Evolutionary conservation across 2,797 vertebrate species (phyloP).

Genomic region (Gallinago solitaria): DNA sequence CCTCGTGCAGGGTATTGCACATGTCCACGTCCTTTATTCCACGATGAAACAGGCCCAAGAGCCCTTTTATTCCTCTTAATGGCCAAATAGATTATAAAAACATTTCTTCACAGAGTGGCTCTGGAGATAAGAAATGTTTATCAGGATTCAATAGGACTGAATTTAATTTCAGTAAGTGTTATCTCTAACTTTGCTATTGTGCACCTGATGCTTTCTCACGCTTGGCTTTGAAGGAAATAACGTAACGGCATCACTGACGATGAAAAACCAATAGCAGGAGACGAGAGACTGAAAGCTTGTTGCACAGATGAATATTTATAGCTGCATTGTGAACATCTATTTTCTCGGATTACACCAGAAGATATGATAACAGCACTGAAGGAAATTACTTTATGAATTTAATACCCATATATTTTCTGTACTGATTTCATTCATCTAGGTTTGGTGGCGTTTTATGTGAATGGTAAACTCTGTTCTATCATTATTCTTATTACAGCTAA

Average conservation of each 20-base stretch:
- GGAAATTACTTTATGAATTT: slow-evolving; percentile 53
- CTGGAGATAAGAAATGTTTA: slow-evolving; percentile 39
- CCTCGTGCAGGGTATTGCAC: background rate
- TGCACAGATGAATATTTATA: slow-evolving; percentile 28
- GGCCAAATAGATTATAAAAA: slow-evolving; percentile 40
- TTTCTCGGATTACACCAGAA: slow-evolving; percentile 20
- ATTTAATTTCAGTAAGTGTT: slow-evolving; percentile 33
- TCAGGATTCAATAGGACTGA: background rate
- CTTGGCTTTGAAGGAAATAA: background rate
- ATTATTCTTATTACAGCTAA: background rate
- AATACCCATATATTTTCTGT: background rate
- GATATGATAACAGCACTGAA: background rate
- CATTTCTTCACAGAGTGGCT: slow-evolving; percentile 19
- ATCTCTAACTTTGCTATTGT: slow-evolving; percentile 8
- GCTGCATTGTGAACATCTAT: background rate
- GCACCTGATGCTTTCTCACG: background rate
- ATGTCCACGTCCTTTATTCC: background rate
- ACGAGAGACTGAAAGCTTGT: background rate
- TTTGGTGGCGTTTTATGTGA: background rate
- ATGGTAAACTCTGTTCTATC: background rate
- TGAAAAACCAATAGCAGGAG: slow-evolving; percentile 15
- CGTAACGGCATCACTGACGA: background rate
- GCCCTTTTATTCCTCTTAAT: slow-evolving; percentile 18
- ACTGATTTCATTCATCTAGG: background rate
- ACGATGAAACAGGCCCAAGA: background rate